A percentile compares a stretch with the other conserved stretches of the same genome.
Evolutionary conservation across 1,140 invertebrate genomes (phyloP).

Genomic region (Diabrotica virgifera): DNA sequence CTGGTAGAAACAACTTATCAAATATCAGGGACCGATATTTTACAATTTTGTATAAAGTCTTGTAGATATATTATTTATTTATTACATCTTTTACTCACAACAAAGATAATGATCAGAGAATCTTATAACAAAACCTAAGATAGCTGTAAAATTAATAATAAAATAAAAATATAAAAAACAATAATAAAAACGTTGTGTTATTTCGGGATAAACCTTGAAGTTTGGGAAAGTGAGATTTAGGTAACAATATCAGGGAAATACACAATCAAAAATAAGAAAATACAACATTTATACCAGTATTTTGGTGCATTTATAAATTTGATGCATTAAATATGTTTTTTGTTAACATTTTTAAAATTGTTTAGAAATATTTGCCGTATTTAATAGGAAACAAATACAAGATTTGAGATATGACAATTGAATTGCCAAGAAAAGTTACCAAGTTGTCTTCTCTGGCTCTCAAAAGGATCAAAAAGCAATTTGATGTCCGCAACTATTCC

Average conservation of each 20-base stretch:
- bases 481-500: too few species aligned
- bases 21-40: slow-evolving; percentile 44
- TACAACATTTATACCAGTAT: too few species aligned
- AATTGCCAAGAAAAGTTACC: too few species aligned
- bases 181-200: slow-evolving; percentile 27
- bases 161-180: slow-evolving; percentile 37
- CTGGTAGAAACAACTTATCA: slow-evolving; percentile 29
- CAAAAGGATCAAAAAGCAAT: too few species aligned
- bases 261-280: too few species aligned
- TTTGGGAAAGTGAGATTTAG: not conserved
- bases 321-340: too few species aligned
- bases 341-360: too few species aligned
- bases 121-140: slow-evolving; percentile 38
- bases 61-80: slow-evolving; percentile 50
- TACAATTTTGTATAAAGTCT: slow-evolving; percentile 47
- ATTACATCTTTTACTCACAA: slow-evolving; percentile 50
- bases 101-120: slow-evolving; percentile 40
- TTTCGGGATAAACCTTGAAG: slow-evolving; percentile 14
- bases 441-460: not conserved
- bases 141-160: slow-evolving; percentile 42
- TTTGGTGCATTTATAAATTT: too few species aligned
- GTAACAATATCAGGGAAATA: not conserved
- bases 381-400: too few species aligned
- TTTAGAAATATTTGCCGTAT: too few species aligned
- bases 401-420: too few species aligned